Percentiles rank a stretch among this genome's conserved stretches.
Evolutionary conservation across 1,140 invertebrate genomes (phyloP).

Genomic region (Drosophila pallidifrons): DNA sequence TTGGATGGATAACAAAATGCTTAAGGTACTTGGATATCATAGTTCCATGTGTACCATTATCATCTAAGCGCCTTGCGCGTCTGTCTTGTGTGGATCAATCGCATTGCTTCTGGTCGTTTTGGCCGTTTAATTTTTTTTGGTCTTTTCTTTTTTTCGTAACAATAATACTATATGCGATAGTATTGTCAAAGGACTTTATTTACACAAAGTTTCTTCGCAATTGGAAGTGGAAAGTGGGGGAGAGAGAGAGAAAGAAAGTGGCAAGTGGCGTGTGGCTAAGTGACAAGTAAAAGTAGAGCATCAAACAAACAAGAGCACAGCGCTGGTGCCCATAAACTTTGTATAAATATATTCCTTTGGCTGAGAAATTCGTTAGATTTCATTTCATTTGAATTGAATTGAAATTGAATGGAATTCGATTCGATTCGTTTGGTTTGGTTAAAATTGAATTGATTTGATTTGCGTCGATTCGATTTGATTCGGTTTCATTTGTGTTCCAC

Average conservation of each 20-base stretch:
- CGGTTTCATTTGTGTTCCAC: slow-evolving; percentile 41
- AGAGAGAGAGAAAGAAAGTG: slow-evolving; percentile 18
- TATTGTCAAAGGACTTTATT: slow-evolving; percentile 82
- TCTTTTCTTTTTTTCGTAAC: slow-evolving; percentile 11
- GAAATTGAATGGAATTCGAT: slow-evolving; percentile 18
- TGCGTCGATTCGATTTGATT: slow-evolving; percentile 7
- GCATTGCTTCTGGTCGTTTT: slow-evolving; percentile 68
- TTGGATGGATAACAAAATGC: slow-evolving; percentile 48
- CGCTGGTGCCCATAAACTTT: slow-evolving; percentile 72
- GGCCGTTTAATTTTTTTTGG: slow-evolving; percentile 31
- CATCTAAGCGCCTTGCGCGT: slow-evolving; percentile 49
- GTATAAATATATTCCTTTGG: slow-evolving; percentile 85
- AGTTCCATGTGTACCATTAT: slow-evolving; percentile 43
- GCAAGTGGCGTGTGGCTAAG: slow-evolving; percentile 23
- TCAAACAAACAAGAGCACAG: slow-evolving; percentile 44
- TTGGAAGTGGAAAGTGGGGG: slow-evolving; percentile 37
- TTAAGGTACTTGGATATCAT: slow-evolving; percentile 29
- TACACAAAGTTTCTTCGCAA: slow-evolving; percentile 82
- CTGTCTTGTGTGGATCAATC: slow-evolving; percentile 77
- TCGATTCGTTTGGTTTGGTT: slow-evolving; percentile 10
- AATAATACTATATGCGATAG: slow-evolving; percentile 26
- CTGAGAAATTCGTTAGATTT: slow-evolving; percentile 20
- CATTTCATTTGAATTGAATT: slow-evolving; percentile 4
- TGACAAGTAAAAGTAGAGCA: slow-evolving; percentile 41
- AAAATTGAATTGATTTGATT: slow-evolving; percentile 24